These are phyloP conservation scores for Willowsia nigromaculata DNA, from an alignment of 2,888 invertebrate species.

Conservation along the genomic window DNA sequence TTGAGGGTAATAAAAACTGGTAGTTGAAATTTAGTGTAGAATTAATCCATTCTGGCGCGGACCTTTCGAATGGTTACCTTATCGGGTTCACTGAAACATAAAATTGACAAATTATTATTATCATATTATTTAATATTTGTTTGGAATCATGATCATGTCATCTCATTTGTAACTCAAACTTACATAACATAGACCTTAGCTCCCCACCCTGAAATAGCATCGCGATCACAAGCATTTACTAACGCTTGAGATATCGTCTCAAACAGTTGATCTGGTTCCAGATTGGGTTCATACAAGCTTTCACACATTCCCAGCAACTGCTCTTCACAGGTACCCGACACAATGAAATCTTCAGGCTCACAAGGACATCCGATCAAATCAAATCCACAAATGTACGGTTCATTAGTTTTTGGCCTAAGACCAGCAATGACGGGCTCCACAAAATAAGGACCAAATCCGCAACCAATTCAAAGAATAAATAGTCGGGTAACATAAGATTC, in stretches of 20 bases:
- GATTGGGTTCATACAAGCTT: conserved; percentile 94
- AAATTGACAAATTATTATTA: too few species aligned
- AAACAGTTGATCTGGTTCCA: conserved; percentile 95
- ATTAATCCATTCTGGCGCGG: conserved; percentile 97
- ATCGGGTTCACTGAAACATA: conserved; percentile 88
- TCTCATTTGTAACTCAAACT: conserved; percentile 81
- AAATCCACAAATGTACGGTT: conserved; percentile 96
- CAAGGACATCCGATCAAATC: conserved; percentile 96
- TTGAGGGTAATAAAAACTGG: too few species aligned
- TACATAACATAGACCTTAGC: conserved; percentile 96
- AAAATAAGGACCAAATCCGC: conserved; percentile 97
- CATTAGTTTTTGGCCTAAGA: conserved; percentile 88
- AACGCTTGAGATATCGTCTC: conserved; percentile 97
- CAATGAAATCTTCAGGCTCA: conserved; percentile 96
- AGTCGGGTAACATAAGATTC: too few species aligned
- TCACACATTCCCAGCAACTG: conserved; percentile 98
- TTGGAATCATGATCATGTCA: neutral
- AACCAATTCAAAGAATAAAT: too few species aligned
- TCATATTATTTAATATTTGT: too few species aligned
- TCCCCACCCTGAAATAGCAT: conserved; percentile 99
- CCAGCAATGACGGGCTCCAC: conserved; percentile 98
- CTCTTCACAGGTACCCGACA: conserved; percentile 96
- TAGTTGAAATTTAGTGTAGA: too few species aligned
- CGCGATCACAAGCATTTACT: conserved; percentile 97
- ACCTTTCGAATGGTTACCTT: conserved; percentile 93